Base-by-base conservation (phyloP, 2,888 invertebrate species). In the Griposia aprilina region DNA sequence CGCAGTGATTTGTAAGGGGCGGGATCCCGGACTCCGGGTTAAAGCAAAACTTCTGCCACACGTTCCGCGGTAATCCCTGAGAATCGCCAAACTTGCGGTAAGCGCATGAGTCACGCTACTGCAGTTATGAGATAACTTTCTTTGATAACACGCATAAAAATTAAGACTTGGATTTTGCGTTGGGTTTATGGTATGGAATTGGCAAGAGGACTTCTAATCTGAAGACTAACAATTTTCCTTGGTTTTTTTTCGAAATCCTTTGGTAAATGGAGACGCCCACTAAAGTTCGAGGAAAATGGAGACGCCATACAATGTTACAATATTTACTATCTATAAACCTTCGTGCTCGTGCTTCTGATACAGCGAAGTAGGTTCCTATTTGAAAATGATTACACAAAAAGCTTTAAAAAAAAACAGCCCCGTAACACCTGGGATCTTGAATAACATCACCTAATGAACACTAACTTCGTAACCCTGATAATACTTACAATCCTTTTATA, bases 91-190 rank as follows among this genome's bases (percentile, higher is more conserved):
- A 91, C 87, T 91, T 90, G 74, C 48, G 80, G 82, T 84, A 88
- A 87, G 84, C 84, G 82, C 76, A 75, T 88, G 86, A 84, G 78
- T 85, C 84, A 90, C 85, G 88, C 75, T 52, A 88, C 81, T 87
- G 80, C 85, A 83, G 87, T 90, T 92, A 93, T 87, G 90, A 89
- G 85, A 87, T 83, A 92, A 92, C 83, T 93, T 93, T 78, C 87
- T 88, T 89, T 88, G 88, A 90, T 88, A 88, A 85, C 81, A 84
- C 83, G 41, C 83, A 84, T 87, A 87, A 89, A 90, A 89, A 88
- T 88, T 89, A 89, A 84, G 86, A 86, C 82, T 71, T 81, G 76
- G 76, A 66, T 62, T 59, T 55, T 26, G 57, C n/a, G 52, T 30
- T 57, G 15, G 15, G 65, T 71, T 71, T 65, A 79, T 72, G 26